Evolutionary conservation across 2,888 invertebrate species (phyloP), one percentile per base, ranked within the genome.

Genomic region (Alviniconcha strummeri): DNA sequence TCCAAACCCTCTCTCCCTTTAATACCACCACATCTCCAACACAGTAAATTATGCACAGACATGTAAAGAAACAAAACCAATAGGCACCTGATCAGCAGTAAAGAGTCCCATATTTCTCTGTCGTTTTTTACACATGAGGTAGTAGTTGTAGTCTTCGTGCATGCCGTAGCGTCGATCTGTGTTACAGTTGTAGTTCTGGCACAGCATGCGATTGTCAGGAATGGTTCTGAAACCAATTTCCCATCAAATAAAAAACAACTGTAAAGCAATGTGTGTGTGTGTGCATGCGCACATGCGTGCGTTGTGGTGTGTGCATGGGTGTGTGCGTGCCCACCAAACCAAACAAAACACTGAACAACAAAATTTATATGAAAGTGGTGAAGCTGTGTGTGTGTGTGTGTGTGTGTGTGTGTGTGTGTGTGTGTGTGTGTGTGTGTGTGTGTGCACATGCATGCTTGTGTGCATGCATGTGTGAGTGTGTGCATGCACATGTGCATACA

Each of bases 91-190:
- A 86, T 93, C 93, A 60, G 93, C 93, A 56, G 90, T 90, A 84
- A 92, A 94, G 5, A 94, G 89, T 6, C 92, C 92, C 71, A 89
- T 89, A 86, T 94, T 94, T 83, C 93, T 86, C 82, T 90, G 80
- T 72, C 93, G 85, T 67, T 86, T 77, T 57, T 86, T 87, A 87
- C 93, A 93, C 64, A 89, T 86, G 13, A 86, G 64, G 86, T 93
- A 94, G 86, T 92, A 90, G n/a, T 89, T 85, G 83, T 90, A 92
- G 84, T 92, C 87, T 84, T 94, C 94, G 83, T 93, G 91, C 93
- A 93, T 93, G 13, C 94, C 93, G 87, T 91, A 94, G 15, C 88
- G 82, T 15, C 84, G 83, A 86, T 94, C 93, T 6, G 88, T 90
- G 85, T 92, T 90, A 86, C 93, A 93, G 86, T 93, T 88, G 79